Evolutionary conservation across 2,797 vertebrate species (phyloP).

Genomic region (Tragopan temminckii): DNA sequence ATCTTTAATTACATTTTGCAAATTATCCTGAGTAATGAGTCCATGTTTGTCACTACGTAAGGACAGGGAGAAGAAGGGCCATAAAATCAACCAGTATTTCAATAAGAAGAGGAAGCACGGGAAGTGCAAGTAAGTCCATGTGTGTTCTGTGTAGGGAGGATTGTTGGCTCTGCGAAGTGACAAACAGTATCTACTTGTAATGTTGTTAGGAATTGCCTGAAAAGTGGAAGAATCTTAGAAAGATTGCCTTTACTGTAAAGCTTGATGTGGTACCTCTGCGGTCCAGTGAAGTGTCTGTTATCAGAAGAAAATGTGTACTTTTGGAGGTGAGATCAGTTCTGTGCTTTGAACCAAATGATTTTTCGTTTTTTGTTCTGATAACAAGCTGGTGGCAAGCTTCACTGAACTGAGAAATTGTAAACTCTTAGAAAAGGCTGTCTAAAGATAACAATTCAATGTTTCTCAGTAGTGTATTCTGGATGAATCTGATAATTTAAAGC

Average conservation of each 20-base stretch:
- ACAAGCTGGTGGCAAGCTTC: constrained; percentile 98
- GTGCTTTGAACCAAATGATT: constrained; percentile 92
- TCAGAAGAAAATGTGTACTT: constrained; percentile 91
- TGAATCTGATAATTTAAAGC: constrained; percentile 96
- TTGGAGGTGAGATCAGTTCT: constrained; percentile 95
- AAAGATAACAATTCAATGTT: constrained; percentile 99
- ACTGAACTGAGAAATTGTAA: constrained; percentile 99
- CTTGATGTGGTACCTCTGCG: constrained; percentile 87
- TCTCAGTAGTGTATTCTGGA: constrained; percentile 93
- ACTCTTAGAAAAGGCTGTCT: constrained; percentile 95
- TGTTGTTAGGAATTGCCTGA: constrained; percentile 86
- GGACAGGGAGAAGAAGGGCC: not conserved
- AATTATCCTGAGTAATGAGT: constrained; percentile 9
- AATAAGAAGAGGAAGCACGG: not conserved
- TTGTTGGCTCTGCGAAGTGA: not conserved
- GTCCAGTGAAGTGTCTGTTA: constrained; percentile 90
- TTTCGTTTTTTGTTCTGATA: constrained; percentile 90
- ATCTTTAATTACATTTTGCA: constrained; percentile 28
- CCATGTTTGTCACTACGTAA: not conserved
- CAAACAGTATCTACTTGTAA: constrained; percentile 56
- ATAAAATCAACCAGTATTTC: not conserved
- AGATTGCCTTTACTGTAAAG: constrained; percentile 88
- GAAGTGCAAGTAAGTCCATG: not conserved
- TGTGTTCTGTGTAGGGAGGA: not conserved
- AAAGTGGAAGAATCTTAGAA: constrained; percentile 85